Evolutionary conservation across 1,140 invertebrate genomes (phyloP), one percentile per base, ranked within the genome.

Genomic region (Panonychus citri): DNA sequence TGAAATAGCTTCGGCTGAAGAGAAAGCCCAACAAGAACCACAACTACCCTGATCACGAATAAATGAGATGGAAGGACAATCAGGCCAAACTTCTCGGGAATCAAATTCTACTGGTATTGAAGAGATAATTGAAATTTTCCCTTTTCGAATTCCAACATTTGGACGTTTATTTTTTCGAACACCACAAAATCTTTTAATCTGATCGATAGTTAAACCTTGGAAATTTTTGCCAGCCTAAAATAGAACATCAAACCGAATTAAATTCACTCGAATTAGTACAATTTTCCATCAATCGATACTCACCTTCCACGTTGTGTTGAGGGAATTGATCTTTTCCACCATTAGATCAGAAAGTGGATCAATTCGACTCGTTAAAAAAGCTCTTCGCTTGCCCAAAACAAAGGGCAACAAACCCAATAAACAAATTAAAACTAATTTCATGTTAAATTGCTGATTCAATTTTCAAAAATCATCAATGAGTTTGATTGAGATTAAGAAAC

Each of bases 1-100:
- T 19, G 85, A 85, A 80, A 94, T 93, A 1, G 87, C 82, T 70
- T 88, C 86, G 1, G 85, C 85, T n/a, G 88, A 85, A 50, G 84
- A 87, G 69, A 89, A 85, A 7, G 85, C 85, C 81, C 82, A 69
- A 56, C 64, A 67, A 52, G 58, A 64, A 49, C 58, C 81, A 66
- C 78, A 79, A 4, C 74, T 74, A 28, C 62, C 81, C 68, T 85
- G 83, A 73, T 86, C 83, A 58, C 82, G 70, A 24, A 85, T 78
- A 68, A 85, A 81, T 46, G 72, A 72, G 59, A 86, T 77, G 1
- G 84, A 84, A 13, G 82, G 81, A 63, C 88, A 93, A 62, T 85
- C 67, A 0, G 84, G 78, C 87, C 87, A 91, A 54, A 83, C 71
- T 48, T 73, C 68, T 39, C 85, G 70, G 0, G 85, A 69, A 69